phyloP scores from a whole-genome alignment of 1,140 invertebrate species.

The Drosophila tropicalis region DNA sequence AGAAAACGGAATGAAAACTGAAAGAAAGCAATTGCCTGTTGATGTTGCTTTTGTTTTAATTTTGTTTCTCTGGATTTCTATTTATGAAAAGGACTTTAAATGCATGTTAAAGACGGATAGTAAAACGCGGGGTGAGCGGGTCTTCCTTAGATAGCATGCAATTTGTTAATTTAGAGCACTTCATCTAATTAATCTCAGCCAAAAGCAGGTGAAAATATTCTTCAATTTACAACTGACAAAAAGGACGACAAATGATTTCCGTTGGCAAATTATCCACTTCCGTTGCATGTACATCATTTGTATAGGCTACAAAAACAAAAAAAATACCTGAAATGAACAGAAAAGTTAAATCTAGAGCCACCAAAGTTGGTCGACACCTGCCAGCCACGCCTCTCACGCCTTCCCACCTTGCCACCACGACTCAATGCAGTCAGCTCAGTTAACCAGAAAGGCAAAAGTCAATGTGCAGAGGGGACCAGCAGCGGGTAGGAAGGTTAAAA shows the following conservation, averaged over 20 bases:
- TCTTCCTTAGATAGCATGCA: slow-evolving; percentile 2
- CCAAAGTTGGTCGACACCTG: slow-evolving; percentile 58
- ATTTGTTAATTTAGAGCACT: background rate
- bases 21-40: slow-evolving; percentile 35
- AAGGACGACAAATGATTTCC: slow-evolving; percentile 72
- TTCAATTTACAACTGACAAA: slow-evolving; percentile 64
- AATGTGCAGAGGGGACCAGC: background rate
- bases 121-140: background rate
- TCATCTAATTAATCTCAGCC: slow-evolving; percentile 39
- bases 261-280: slow-evolving; percentile 70
- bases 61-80: background rate
- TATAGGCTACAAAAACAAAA: slow-evolving; percentile 10
- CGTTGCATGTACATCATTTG: slow-evolving; percentile 65
- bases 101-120: slow-evolving; percentile 29
- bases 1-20: background rate
- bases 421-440: slow-evolving; percentile 7
- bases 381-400: slow-evolving; percentile 21
- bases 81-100: slow-evolving; percentile 27
- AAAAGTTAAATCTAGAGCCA: slow-evolving; percentile 17
- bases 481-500: background rate
- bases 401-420: too few species aligned
- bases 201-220: slow-evolving; percentile 36
- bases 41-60: slow-evolving; percentile 21
- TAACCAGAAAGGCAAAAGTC: slow-evolving; percentile 24
- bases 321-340: background rate